Percentiles rank a stretch among this genome's conserved stretches.
Evolutionary conservation across 30 jellyfish, hydroid and myxozoan genomes (phyloP).

Genomic region (Haliclystus octoradiatus): DNA sequence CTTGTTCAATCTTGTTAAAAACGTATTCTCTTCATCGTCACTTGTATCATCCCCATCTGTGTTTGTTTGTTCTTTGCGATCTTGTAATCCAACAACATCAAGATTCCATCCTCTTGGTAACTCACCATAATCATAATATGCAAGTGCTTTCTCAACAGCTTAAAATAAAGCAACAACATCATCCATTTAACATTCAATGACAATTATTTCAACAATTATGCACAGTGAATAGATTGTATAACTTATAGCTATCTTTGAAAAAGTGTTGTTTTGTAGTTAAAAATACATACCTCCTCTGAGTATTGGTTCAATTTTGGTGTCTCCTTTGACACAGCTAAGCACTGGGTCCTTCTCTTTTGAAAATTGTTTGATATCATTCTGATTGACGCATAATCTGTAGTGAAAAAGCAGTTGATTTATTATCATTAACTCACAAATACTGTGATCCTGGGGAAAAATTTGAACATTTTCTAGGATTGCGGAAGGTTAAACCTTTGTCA

Average conservation of each 20-base stretch:
- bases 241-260: no score
- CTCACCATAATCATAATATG: slow-evolving; percentile 82
- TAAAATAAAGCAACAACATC: not conserved
- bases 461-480: not conserved
- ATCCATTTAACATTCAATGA: no score
- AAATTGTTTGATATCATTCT: slow-evolving; percentile 59
- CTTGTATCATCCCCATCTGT: slow-evolving; percentile 41
- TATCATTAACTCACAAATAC: no score
- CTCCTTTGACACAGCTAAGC: slow-evolving; percentile 77
- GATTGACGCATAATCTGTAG: slow-evolving; percentile 49
- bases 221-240: no score
- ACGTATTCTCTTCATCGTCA: slow-evolving; percentile 49
- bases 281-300: slow-evolving; percentile 65
- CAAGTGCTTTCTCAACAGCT: slow-evolving; percentile 84
- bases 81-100: slow-evolving; percentile 20
- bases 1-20: slow-evolving; percentile 37
- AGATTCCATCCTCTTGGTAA: slow-evolving; percentile 93
- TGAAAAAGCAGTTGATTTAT: no score
- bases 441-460: not conserved
- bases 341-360: slow-evolving; percentile 92
- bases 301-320: slow-evolving; percentile 80
- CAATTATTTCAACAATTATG: no score
- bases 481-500: no score
- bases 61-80: slow-evolving; percentile 39
- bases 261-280: no score